Evolutionary conservation across 2,797 vertebrate species (phyloP), one percentile per base, ranked within the genome.

Genomic region (Oryzias dopingdopingensis): DNA sequence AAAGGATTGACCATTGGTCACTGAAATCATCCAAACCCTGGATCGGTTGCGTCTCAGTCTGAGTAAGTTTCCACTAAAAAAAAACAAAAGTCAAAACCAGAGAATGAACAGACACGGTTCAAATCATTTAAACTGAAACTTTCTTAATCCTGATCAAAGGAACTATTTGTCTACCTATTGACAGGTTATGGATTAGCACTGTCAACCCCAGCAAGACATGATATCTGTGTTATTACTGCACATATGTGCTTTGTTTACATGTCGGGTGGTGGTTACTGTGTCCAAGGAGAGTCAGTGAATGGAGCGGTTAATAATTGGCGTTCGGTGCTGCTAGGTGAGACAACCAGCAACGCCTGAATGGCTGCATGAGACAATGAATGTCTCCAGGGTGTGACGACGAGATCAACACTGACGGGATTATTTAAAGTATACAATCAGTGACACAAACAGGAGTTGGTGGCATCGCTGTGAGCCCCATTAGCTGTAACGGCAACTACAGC

Each of bases 251-350:
- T 64, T 75, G 32, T 72, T 75, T 54, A 62, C 49, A 54, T 56
- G 49, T 53, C 14, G 32, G 62, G 59, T 37, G 57, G 58, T 44
- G 53, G 59, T 48, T 57, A 46, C 41, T 22, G 26, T 42, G 16
- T 20, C 18, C 15, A 3, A 54, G 55, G 41, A 49, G 12, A 66
- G 6, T 13, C 5, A 56, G 6, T 65, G 55, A 72, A 74, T 61
- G 48, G 44, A 69, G 29, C 2, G 3, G 69, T 79, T 79, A 82
- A 80, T 80, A 63, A 85, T 86, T 80, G 49, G 75, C 72, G n/a
- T 61, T 56, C 15, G 76, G 22, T 57, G 55, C 42, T 6, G 32
- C 52, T 49, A 48, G 49, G 48, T 0, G 7, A 67, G 61, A 56
- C 60, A 14, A 12, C 26, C 17, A 48, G 56, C 3, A 3, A 40